Evolutionary conservation across 2,888 invertebrate species (phyloP), one percentile per base, ranked within the genome.

Genomic region (Cataglyphis livida): DNA sequence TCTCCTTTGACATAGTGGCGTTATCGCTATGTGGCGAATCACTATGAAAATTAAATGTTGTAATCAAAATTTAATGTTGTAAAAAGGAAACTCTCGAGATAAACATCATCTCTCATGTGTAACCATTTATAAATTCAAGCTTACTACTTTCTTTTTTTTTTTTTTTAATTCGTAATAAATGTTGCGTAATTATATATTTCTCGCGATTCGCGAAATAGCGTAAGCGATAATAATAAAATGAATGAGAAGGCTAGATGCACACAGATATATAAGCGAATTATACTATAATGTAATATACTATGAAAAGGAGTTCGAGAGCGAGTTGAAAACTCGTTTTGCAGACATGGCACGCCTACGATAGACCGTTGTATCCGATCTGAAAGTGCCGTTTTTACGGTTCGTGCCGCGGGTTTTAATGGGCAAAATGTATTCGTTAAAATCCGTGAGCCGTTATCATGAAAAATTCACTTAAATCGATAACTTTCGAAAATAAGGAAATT

Each of bases 321-420:
- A 85, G 76, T 87, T 81, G 28, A 57, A 61, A 88, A 82, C 85
- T 88, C 81, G 76, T 87, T 87, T 68, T 32, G 44, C 57, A 51
- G 75, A 76, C 71, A 76, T 57, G 65, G 81, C 35, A 68, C 57
- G 70, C 78, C 54, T 75, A 82, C 61, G 75, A 82, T 79, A 88
- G 70, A 51, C 66, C 51, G 71, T 81, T 79, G 87, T 79, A 85
- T 82, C 75, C 79, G 83, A 66, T 61, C 28, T 21, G 41, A 65
- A 66, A 84, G 68, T 75, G 64, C 25, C 75, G 73, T 73, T 83
- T 70, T 73, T 73, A 66, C 66, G 54, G 79, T 82, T 88, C 88
- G 85, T 82, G 85, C 41, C 79, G 32, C 66, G 85, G 44, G 65
- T 85, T 85, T 73, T 84, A 85, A 82, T 84, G 82, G 51, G n/a